These are phyloP conservation scores for Tenthredo mesomela DNA, from an alignment of 2,888 invertebrate species.

Conservation along the genomic window DNA sequence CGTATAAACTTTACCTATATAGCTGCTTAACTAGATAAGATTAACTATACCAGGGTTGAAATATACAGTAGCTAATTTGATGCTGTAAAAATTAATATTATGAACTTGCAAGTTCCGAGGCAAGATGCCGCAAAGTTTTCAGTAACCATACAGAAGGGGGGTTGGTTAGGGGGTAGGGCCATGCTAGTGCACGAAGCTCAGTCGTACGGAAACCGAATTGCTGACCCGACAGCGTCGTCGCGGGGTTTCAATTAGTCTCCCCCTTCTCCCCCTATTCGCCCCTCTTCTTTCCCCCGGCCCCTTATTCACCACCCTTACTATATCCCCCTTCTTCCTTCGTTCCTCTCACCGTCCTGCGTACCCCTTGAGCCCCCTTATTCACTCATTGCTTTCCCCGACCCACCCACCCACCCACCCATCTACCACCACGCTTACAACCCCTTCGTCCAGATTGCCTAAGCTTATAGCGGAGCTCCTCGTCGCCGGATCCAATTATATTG, in stretches of 20 bases:
- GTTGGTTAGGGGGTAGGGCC: slow-evolving; percentile 27
- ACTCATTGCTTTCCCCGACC: slow-evolving; percentile 55
- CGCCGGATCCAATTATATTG: slow-evolving; percentile 50
- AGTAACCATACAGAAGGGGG: slow-evolving; percentile 39
- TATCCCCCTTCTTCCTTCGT: slow-evolving; percentile 61
- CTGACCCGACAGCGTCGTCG: slow-evolving; percentile 71
- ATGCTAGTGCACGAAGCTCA: slow-evolving; percentile 59
- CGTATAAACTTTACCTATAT: not conserved
- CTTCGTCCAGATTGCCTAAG: slow-evolving; percentile 57
- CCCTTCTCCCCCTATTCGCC: slow-evolving; percentile 62
- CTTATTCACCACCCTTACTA: slow-evolving; percentile 46
- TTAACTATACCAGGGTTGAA: not conserved
- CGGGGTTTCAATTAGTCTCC: slow-evolving; percentile 74
- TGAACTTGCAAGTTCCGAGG: slow-evolving; percentile 26
- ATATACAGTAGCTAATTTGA: slow-evolving; percentile 20
- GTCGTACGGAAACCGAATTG: slow-evolving; percentile 66
- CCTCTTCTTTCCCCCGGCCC: slow-evolving; percentile 55
- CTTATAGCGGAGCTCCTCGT: slow-evolving; percentile 49
- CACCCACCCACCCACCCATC: slow-evolving; percentile 63
- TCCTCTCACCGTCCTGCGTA: slow-evolving; percentile 57
- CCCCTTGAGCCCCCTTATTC: slow-evolving; percentile 47
- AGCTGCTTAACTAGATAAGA: not conserved
- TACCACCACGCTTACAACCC: slow-evolving; percentile 61
- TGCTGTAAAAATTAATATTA: slow-evolving; percentile 40
- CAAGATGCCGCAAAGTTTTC: slow-evolving; percentile 45